These are phyloP conservation scores for Noctua janthina DNA, from an alignment of 2,888 invertebrate species.

Conservation along the genomic window DNA sequence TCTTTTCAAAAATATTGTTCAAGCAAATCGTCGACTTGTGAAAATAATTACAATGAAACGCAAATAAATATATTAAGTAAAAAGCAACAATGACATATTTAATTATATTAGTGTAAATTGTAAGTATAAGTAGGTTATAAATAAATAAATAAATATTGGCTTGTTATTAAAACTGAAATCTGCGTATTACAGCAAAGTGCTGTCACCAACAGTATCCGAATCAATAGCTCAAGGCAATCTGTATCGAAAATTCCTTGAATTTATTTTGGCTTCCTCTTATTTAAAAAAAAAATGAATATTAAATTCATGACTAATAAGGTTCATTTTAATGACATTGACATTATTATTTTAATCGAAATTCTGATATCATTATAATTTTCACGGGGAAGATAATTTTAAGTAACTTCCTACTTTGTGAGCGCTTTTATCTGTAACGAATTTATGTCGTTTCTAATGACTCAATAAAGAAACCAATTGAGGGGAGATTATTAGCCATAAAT, in stretches of 20 bases:
- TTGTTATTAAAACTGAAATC: conserved; percentile 10
- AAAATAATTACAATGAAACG: background rate
- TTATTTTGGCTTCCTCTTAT: background rate
- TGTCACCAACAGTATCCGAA: conserved; percentile 7
- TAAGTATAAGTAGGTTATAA: too few species aligned
- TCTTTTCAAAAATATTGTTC: background rate
- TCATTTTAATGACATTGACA: conserved; percentile 3
- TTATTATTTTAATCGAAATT: conserved; percentile 16
- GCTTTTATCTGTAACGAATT: background rate
- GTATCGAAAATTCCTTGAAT: conserved; percentile 9
- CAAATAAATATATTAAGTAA: background rate
- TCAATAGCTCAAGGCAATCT: conserved; percentile 8
- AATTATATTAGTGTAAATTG: too few species aligned
- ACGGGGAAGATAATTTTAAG: background rate
- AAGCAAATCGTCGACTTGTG: background rate
- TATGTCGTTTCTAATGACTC: conserved; percentile 15
- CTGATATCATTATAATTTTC: conserved; percentile 12
- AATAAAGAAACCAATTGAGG: conserved; percentile 8
- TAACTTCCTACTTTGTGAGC: background rate
- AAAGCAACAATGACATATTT: background rate
- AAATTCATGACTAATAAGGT: conserved; percentile 4
- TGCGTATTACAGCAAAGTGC: background rate
- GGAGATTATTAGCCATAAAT: background rate
- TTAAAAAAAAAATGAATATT: background rate
- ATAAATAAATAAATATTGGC: too few species aligned